Evolutionary conservation across 2,888 invertebrate genomes (phyloP), one percentile per base, ranked within the genome.

Genomic region (Leptodirus hochenwartii): DNA sequence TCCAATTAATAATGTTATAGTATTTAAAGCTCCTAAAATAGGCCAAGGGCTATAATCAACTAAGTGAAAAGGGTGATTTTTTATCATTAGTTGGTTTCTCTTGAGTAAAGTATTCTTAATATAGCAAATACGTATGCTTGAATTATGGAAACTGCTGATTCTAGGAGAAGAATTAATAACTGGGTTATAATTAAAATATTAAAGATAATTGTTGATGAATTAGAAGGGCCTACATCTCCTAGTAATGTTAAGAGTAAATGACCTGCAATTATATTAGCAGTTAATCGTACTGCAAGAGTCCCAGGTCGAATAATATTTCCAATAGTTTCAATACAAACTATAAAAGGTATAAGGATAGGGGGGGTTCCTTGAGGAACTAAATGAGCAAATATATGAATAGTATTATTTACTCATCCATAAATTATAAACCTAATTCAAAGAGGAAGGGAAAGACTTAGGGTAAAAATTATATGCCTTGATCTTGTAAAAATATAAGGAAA

Each of bases 221-320:
- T 16, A 25, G 8, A 27, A 11, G 43, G 31, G 13, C 52, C 59
- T 3, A 54, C 59, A 39, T 59, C 58, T 34, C 65, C 62, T 45
- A 73, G 44, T 41, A 76, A 40, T 2, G 69, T 69, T 61, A 76
- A 51, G 47, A 76, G 40, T 53, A 77, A 47, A 50, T 77, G 73
- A 0, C 74, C 75, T 2, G 76, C 72, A 61, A 75, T 73, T 67
- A 77, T 75, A 60, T 77, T 77, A n/a, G 76, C 76, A 4, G 69
- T 64, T 59, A 77, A 47, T 38, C 76, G 75, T 34, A 78, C 64
- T 1, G 70, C 66, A 58, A 77, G 53, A 3, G 76, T 76, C 50
- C 64, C 57, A 0, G 74, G 72, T 8, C 72, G 73, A 53, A 76
- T 75, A 39, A 73, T 42, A 58, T 74, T 75, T 43, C 74, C 77